A percentile compares a stretch with the other conserved stretches of the same genome.
Conservation (phyloP, 2,113 vertebrate species). For the Chaetodon trifascialis region DNA sequence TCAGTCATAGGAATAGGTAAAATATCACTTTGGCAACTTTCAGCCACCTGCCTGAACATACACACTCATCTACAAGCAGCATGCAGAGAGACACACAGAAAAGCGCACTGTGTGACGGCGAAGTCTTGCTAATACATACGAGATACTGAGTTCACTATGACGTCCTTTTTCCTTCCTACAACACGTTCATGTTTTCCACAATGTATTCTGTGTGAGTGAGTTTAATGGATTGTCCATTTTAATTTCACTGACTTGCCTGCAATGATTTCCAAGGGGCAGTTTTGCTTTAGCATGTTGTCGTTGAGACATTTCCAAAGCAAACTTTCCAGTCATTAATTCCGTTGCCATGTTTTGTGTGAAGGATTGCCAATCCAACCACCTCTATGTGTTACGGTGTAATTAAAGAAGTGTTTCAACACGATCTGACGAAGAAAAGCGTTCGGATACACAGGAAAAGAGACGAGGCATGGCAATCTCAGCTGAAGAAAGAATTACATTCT, state of each 20-base stretch:
- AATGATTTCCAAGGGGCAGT: slow-evolving; percentile 70
- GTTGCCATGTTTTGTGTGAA: slow-evolving; percentile 56
- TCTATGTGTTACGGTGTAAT: slow-evolving; percentile 68
- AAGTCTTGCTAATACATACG: slow-evolving; percentile 41
- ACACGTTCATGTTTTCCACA: slow-evolving; percentile 67
- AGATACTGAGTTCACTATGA: slow-evolving; percentile 56
- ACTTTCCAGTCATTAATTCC: slow-evolving; percentile 76
- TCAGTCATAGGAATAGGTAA: slow-evolving; percentile 51
- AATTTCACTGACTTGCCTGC: slow-evolving; percentile 64
- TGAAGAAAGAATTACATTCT: slow-evolving; percentile 64
- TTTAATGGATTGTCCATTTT: slow-evolving; percentile 70
- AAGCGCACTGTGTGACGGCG: slow-evolving; percentile 13
- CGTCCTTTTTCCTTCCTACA: slow-evolving; percentile 49
- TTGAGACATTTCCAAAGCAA: slow-evolving; percentile 81
- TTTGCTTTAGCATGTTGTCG: slow-evolving; percentile 70
- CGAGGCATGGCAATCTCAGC: slow-evolving; percentile 58
- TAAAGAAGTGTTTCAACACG: slow-evolving; percentile 71
- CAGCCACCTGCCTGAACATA: slow-evolving; percentile 65
- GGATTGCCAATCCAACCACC: slow-evolving; percentile 52
- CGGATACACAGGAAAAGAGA: slow-evolving; percentile 62
- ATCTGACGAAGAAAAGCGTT: slow-evolving; percentile 61
- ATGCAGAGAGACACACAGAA: slow-evolving; percentile 32
- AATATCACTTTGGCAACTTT: slow-evolving; percentile 58
- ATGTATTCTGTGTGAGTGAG: slow-evolving; percentile 34
- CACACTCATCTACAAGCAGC: slow-evolving; percentile 34